These are phyloP conservation scores for Stichodactyla mertensii DNA, from an alignment of 64 coral and sea anemone species.

Conservation along the genomic window DNA sequence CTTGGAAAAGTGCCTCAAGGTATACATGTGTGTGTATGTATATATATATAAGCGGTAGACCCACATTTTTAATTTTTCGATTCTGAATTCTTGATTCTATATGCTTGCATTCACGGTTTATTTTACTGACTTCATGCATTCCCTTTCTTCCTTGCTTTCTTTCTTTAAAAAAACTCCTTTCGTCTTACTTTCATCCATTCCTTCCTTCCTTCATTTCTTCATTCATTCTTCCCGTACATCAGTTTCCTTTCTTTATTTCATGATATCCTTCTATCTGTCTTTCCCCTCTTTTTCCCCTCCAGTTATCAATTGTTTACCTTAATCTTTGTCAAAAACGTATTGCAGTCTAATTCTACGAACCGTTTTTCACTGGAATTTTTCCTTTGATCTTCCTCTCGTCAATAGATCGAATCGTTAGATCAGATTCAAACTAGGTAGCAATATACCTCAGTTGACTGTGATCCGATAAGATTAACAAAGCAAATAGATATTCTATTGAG, in stretches of 20 bases:
- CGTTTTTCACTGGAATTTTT: neutral
- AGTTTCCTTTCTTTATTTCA: too few species aligned
- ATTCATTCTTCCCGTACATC: neutral
- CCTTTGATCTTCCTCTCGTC: neutral
- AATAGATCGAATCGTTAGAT: neutral
- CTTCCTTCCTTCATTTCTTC: neutral
- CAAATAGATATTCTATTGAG: neutral
- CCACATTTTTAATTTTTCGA: too few species aligned
- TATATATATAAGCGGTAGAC: too few species aligned
- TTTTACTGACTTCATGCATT: neutral
- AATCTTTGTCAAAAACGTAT: neutral
- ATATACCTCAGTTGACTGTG: neutral
- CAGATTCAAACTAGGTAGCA: neutral
- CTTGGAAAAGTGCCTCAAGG: too few species aligned
- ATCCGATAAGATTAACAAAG: neutral
- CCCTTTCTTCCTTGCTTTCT: neutral
- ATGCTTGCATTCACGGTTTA: neutral
- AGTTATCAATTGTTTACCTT: neutral
- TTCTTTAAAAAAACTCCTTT: neutral
- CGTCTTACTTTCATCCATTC: neutral
- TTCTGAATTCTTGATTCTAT: neutral
- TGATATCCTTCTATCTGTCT: neutral
- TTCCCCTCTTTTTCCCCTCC: neutral
- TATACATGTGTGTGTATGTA: too few species aligned
- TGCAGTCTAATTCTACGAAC: neutral